Conservation (phyloP, 2,797 vertebrate species). For the Mareca strepera region DNA sequence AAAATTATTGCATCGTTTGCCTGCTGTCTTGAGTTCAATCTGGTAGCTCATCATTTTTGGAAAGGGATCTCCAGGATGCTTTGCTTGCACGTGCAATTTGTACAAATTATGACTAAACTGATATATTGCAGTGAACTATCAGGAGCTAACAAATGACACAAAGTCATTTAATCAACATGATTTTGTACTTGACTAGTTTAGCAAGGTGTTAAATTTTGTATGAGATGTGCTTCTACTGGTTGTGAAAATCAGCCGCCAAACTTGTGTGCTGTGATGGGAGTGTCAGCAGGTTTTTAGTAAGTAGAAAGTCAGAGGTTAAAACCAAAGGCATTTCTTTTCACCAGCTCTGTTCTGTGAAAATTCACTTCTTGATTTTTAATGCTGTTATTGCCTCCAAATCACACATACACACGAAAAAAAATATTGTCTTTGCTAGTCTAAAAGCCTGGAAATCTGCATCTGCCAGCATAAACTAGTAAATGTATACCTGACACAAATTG, state of each 20-base stretch:
- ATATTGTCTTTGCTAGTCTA: background rate
- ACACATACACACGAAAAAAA: background rate
- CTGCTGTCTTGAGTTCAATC: background rate
- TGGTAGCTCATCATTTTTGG: background rate
- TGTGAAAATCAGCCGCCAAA: background rate
- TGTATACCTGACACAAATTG: background rate
- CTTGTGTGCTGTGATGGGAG: background rate
- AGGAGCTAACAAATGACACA: background rate
- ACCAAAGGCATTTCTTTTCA: background rate
- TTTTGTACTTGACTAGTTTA: background rate
- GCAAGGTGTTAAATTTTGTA: background rate
- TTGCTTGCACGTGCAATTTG: fast-evolving
- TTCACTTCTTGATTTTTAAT: background rate
- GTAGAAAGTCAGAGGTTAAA: background rate
- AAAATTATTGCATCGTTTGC: background rate
- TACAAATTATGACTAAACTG: background rate
- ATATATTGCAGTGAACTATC: background rate
- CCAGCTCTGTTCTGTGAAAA: background rate
- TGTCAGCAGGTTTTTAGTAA: background rate
- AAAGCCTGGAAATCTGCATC: background rate
- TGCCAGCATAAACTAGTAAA: background rate
- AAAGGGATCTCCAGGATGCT: background rate
- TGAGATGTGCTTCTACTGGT: background rate
- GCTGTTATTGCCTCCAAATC: background rate
- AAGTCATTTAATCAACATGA: background rate